A percentile compares a stretch with the other conserved stretches of the same genome.
Conservation (phyloP, 2,113 vertebrate genomes). For the Sinocyclocheilus rhinocerous region DNA sequence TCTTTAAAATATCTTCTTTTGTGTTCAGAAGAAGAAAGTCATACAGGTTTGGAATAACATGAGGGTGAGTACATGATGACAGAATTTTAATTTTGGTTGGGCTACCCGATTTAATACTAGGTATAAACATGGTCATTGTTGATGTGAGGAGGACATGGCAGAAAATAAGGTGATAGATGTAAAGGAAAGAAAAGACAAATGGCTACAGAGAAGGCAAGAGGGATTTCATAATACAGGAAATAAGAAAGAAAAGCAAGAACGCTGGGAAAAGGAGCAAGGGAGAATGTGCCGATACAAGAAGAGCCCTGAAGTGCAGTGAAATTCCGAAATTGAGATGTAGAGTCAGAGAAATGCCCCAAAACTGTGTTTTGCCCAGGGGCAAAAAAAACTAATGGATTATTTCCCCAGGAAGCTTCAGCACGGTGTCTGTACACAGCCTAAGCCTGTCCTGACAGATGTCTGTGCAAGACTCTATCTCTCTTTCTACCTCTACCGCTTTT, state of each 20-base stretch:
- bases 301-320: slow-evolving; percentile 10
- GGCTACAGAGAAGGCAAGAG: background rate
- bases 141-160: background rate
- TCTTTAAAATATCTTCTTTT: too few relatives aligned
- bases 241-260: background rate
- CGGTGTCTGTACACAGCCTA: slow-evolving; percentile 30
- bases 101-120: background rate
- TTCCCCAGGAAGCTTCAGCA: slow-evolving; percentile 43
- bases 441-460: slow-evolving; percentile 41
- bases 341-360: slow-evolving; percentile 33
- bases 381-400: slow-evolving; percentile 43
- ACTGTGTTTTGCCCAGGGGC: slow-evolving; percentile 34
- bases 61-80: too few relatives aligned
- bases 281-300: background rate
- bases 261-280: background rate
- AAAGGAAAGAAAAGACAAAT: background rate
- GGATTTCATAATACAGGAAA: slow-evolving; percentile 8
- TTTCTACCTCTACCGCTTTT: slow-evolving; percentile 14
- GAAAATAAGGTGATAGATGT: background rate
- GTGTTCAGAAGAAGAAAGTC: too few relatives aligned
- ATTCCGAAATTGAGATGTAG: slow-evolving; percentile 52
- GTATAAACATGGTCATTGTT: background rate
- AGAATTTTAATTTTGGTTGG: too few relatives aligned
- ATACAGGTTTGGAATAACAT: too few relatives aligned
- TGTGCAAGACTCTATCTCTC: slow-evolving; percentile 2